These are phyloP conservation scores for Eulimnadia texana DNA, from an alignment of 1,140 invertebrate genomes.

Conservation along the genomic window DNA sequence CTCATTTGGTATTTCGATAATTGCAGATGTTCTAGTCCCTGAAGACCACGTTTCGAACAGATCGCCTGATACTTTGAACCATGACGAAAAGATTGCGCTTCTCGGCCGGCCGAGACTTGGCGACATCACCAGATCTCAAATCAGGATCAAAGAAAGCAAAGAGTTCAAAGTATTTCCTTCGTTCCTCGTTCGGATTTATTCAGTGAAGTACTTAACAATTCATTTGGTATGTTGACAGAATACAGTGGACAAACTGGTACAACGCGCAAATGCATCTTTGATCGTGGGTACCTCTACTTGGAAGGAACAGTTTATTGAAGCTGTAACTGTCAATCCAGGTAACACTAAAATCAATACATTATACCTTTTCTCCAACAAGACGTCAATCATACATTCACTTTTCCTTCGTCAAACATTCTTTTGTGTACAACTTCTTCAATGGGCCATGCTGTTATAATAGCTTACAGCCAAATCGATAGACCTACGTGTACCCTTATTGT, in stretches of 20 bases:
- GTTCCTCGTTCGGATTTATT: not conserved
- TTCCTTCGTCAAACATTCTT: too few species aligned
- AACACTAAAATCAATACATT: too few species aligned
- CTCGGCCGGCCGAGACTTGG: slow-evolving; percentile 80
- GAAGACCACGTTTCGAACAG: not conserved
- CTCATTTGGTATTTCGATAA: not conserved
- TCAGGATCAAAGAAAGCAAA: slow-evolving; percentile 90
- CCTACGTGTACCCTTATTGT: too few species aligned
- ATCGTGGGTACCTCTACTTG: slow-evolving; percentile 91
- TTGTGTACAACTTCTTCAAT: too few species aligned
- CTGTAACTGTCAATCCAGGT: slow-evolving; percentile 71
- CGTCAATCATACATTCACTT: too few species aligned
- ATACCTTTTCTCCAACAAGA: too few species aligned
- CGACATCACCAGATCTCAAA: slow-evolving; percentile 61
- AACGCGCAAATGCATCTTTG: slow-evolving; percentile 85
- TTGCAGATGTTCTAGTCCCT: not conserved
- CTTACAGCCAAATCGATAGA: too few species aligned
- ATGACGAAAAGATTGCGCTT: slow-evolving; percentile 75
- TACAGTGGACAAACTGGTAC: slow-evolving; percentile 92
- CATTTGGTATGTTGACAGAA: slow-evolving; percentile 50
- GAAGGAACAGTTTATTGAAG: slow-evolving; percentile 96
- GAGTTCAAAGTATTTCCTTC: slow-evolving; percentile 74
- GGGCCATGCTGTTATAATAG: not conserved
- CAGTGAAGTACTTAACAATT: not conserved
- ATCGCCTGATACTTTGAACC: slow-evolving; percentile 27